Percentiles rank a stretch among this genome's conserved stretches.
phyloP scores from a whole-genome alignment of 2,113 vertebrate species.

The Tychaedon coryphoeus region DNA sequence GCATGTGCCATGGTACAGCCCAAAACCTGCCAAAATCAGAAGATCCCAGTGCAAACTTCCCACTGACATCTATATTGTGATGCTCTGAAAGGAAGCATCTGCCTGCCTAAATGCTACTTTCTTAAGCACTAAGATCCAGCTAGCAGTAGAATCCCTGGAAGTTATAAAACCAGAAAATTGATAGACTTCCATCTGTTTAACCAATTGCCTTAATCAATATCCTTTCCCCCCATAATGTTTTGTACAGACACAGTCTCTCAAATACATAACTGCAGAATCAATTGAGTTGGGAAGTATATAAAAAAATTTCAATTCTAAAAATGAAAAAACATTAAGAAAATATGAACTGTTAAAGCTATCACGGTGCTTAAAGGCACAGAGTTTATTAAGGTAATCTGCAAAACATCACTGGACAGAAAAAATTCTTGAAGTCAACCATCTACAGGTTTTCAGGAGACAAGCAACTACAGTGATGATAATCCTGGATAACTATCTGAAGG shows the following conservation, averaged over 20 bases:
- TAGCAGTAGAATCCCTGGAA: background rate
- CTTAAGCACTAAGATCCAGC: background rate
- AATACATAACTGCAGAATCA: constrained; percentile 46
- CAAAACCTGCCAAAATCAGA: background rate
- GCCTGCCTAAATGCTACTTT: background rate
- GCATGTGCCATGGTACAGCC: rapidly evolving
- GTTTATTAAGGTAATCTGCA: background rate
- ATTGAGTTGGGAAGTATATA: constrained; percentile 61
- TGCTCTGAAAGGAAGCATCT: background rate
- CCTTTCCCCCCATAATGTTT: background rate
- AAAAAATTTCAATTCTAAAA: constrained; percentile 60
- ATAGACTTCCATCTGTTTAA: constrained; percentile 26
- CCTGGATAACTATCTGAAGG: constrained; percentile 15
- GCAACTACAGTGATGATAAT: background rate
- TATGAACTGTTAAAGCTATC: constrained; percentile 65
- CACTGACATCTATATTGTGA: rapidly evolving
- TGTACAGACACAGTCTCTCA: background rate
- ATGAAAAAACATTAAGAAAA: constrained; percentile 51
- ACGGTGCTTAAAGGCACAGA: background rate
- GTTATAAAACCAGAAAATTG: background rate
- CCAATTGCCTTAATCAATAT: constrained; percentile 1
- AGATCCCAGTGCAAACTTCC: background rate
- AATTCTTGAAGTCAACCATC: background rate
- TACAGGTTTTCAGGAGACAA: background rate
- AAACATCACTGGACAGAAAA: background rate